Evolutionary conservation across 2,797 vertebrate species (phyloP).

Genomic region (Basileuterus tristriatus): DNA sequence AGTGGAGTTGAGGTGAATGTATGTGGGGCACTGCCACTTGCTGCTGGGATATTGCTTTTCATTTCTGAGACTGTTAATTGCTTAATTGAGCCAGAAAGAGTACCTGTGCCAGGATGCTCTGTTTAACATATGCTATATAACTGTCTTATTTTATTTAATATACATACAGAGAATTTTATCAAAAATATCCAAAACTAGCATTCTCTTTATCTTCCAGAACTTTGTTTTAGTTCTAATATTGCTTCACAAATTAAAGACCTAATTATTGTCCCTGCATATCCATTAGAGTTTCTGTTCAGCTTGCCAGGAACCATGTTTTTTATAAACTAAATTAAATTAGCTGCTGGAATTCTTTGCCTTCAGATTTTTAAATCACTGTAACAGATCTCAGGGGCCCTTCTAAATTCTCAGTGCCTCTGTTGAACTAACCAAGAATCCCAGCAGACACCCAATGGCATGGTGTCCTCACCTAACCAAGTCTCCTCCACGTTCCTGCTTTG

Average conservation of each 20-base stretch:
- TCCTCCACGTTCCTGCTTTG: not conserved
- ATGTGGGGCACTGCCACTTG: not conserved
- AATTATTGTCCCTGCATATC: not conserved
- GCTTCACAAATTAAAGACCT: constrained; percentile 21
- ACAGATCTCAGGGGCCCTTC: not conserved
- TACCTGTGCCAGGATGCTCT: not conserved
- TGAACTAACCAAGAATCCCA: not conserved
- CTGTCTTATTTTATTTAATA: not conserved
- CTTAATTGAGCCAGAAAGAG: not conserved
- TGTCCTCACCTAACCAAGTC: not conserved
- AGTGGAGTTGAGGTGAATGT: not conserved
- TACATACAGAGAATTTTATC: not conserved
- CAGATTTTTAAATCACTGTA: not conserved
- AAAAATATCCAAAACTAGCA: not conserved
- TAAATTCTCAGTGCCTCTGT: not conserved
- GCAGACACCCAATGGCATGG: rapidly evolving
- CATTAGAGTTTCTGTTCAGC: not conserved
- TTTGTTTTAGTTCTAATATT: constrained; percentile 1
- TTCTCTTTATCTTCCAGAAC: not conserved
- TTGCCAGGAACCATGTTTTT: not conserved
- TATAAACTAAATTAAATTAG: constrained; percentile 8
- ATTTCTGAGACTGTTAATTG: constrained; percentile 2
- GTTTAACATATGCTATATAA: not conserved
- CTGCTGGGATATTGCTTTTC: not conserved
- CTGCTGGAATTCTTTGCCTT: not conserved